phyloP scores from a whole-genome alignment of 2,113 vertebrate species.

The Puma concolor region DNA sequence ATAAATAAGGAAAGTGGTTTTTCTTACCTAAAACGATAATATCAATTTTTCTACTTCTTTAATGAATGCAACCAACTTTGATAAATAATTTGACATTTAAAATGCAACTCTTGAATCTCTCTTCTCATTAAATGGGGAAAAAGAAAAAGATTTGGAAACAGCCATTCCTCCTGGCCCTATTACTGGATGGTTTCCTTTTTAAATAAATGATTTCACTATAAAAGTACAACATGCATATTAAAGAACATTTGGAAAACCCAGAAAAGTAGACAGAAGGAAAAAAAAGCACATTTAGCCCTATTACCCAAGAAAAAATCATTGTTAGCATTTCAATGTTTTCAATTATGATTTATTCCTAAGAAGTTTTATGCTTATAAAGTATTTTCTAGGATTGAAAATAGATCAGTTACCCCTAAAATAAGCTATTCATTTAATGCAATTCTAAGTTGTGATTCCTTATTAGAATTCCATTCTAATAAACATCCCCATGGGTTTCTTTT shows the following conservation, averaged over 20 bases:
- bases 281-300: neutral
- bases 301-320: neutral
- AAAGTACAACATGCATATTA: constrained; percentile 40
- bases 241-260: constrained; percentile 38
- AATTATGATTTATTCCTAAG: constrained; percentile 28
- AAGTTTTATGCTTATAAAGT: constrained; percentile 18
- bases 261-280: neutral
- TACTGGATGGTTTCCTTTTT: constrained; percentile 25
- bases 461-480: constrained; percentile 58
- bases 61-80: constrained; percentile 12
- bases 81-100: constrained; percentile 56
- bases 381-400: constrained; percentile 36
- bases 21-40: neutral
- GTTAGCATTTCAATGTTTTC: constrained; percentile 9
- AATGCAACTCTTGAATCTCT: constrained; percentile 8
- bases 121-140: constrained; percentile 51
- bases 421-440: constrained; percentile 52
- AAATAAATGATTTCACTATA: constrained; percentile 43
- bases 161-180: neutral
- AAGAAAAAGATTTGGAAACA: constrained; percentile 20
- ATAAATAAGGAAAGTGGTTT: neutral
- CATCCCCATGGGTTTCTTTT: constrained; percentile 39
- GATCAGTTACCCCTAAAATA: constrained; percentile 61
- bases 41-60: constrained; percentile 4
- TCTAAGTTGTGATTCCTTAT: constrained; percentile 54